These are phyloP conservation scores for Drosophila parthenogenetica DNA, from an alignment of 2,888 invertebrate species.

Conservation along the genomic window DNA sequence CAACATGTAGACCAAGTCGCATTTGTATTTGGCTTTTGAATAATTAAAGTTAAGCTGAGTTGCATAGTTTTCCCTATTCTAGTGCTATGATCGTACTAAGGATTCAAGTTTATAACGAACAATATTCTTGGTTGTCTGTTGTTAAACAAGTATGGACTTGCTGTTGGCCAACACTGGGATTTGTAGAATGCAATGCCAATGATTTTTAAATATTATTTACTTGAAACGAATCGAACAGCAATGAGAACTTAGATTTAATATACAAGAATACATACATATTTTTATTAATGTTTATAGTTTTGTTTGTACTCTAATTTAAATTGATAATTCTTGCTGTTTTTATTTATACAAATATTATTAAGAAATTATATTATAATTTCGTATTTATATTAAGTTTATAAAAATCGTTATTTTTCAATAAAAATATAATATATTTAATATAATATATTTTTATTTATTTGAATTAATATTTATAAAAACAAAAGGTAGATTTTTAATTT, in stretches of 20 bases:
- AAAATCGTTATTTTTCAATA: too few relatives aligned
- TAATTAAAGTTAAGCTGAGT: constrained; percentile 75
- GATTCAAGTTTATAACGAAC: constrained; percentile 28
- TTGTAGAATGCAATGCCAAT: constrained; percentile 5
- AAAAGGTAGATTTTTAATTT: neutral
- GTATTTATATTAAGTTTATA: too few relatives aligned
- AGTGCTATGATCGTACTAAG: constrained; percentile 26
- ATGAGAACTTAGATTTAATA: too few relatives aligned
- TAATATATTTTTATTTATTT: too few relatives aligned
- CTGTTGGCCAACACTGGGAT: neutral
- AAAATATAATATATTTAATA: too few relatives aligned
- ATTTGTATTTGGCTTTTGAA: constrained; percentile 65
- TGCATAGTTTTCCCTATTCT: constrained; percentile 41
- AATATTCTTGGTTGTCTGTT: constrained; percentile 15
- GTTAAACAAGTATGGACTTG: constrained; percentile 1
- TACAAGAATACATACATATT: neutral
- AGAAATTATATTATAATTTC: too few relatives aligned
- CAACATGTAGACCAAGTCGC: constrained; percentile 53
- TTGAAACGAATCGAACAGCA: neutral
- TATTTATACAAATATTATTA: too few relatives aligned
- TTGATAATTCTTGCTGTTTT: too few relatives aligned
- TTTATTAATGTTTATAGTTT: neutral
- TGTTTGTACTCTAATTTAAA: neutral
- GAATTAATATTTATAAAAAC: neutral
- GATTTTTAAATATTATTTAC: constrained; percentile 16